A percentile compares a stretch with the other conserved stretches of the same genome.
Conservation (phyloP, 2,888 invertebrate species). For the Caenorhabditis zanzibari region DNA sequence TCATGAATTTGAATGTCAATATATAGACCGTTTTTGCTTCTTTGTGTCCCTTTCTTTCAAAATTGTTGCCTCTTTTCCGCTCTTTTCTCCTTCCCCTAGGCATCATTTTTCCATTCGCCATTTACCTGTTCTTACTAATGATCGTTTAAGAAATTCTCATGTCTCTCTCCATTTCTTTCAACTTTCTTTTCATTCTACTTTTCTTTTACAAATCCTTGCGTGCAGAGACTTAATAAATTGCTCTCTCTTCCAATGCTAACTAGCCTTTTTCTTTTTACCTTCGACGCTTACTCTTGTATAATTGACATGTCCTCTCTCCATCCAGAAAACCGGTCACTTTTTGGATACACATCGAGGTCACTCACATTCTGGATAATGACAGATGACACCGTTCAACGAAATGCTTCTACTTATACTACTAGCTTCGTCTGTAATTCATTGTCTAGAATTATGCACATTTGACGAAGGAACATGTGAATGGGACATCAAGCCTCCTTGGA, state of each 20-base stretch:
- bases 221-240: conserved; percentile 58
- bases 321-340: conserved; percentile 58
- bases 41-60: conserved; percentile 1
- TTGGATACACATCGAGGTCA: conserved; percentile 43
- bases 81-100: conserved; percentile 6
- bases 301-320: conserved; percentile 49
- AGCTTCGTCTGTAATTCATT: conserved; percentile 2
- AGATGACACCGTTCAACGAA: conserved; percentile 31
- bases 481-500: conserved; percentile 64
- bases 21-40: conserved; percentile 36
- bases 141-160: conserved; percentile 46
- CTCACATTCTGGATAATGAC: conserved; percentile 39
- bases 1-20: conserved; percentile 56
- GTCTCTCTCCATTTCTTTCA: conserved; percentile 19
- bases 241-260: conserved; percentile 34
- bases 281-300: conserved; percentile 33
- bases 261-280: conserved; percentile 32
- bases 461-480: conserved; percentile 59
- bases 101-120: conserved; percentile 25
- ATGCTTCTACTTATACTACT: conserved; percentile 27
- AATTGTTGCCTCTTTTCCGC: conserved; percentile 6
- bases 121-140: conserved; percentile 47
- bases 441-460: conserved; percentile 56
- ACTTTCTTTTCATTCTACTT: conserved; percentile 17
- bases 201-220: conserved; percentile 12